Percentiles rank a stretch among this genome's conserved stretches.
phyloP scores from a whole-genome alignment of 1,140 invertebrate genomes.

The Amphibalanus amphitrite region DNA sequence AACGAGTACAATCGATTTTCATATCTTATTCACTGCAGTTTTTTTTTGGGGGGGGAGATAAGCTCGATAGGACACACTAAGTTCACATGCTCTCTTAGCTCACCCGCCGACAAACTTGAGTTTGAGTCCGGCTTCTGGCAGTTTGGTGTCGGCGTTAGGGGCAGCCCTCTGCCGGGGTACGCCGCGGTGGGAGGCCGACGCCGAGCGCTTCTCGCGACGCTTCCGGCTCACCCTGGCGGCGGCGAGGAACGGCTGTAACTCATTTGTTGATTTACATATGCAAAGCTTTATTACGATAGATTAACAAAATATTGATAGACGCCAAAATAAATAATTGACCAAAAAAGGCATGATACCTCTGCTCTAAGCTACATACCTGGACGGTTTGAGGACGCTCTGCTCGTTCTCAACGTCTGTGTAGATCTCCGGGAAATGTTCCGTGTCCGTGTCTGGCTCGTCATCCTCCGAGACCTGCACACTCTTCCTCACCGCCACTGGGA shows the following conservation, averaged over 20 bases:
- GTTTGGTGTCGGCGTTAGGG: background rate
- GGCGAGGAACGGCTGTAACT: no score
- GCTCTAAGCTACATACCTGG: background rate
- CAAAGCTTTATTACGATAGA: no score
- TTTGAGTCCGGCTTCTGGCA: conserved; percentile 5
- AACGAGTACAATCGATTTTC: no score
- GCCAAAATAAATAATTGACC: no score
- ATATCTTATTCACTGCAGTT: no score
- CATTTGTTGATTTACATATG: no score
- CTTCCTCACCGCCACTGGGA: background rate
- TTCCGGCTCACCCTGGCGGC: background rate
- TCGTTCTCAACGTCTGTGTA: conserved; percentile 15
- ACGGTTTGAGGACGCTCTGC: background rate
- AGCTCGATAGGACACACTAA: no score
- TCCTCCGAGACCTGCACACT: conserved; percentile 10
- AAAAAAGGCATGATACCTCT: no score
- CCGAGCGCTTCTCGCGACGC: background rate
- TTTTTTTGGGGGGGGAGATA: no score
- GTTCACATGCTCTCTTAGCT: no score
- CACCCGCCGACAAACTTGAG: conserved; percentile 13
- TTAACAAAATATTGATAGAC: no score
- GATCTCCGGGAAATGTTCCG: conserved; percentile 16
- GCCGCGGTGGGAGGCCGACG: no score
- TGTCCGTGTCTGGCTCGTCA: conserved; percentile 16
- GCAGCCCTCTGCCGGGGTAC: background rate